Percentiles rank a stretch among this genome's conserved stretches.
Evolutionary conservation across 1,140 invertebrate species (phyloP).

Genomic region (Ephestia elutella): DNA sequence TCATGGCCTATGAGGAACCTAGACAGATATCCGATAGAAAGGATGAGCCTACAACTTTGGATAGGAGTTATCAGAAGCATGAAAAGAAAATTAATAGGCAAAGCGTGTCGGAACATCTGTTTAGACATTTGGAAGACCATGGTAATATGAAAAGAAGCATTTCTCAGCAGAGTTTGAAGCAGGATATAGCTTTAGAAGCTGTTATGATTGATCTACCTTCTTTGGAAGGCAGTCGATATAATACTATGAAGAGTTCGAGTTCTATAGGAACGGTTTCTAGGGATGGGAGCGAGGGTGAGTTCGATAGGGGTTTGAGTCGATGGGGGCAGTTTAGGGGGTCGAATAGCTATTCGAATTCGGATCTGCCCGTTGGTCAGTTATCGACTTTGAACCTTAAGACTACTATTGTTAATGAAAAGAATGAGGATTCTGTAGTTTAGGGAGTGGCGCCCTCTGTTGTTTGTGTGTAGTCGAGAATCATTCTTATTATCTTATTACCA

Average conservation of each 20-base stretch:
- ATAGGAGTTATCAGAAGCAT: slow-evolving; percentile 14
- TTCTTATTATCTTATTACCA: no score
- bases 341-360: slow-evolving; percentile 51
- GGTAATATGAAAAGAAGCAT: slow-evolving; percentile 44
- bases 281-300: slow-evolving; percentile 23
- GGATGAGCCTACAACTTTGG: slow-evolving; percentile 28
- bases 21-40: slow-evolving; percentile 33
- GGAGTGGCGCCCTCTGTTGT: neutral
- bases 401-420: slow-evolving; percentile 22
- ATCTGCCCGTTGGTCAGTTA: slow-evolving; percentile 52
- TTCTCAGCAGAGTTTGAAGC: slow-evolving; percentile 57
- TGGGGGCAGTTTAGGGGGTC: slow-evolving; percentile 58
- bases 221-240: slow-evolving; percentile 36
- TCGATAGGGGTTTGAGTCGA: slow-evolving; percentile 23
- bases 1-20: slow-evolving; percentile 55
- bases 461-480: no score
- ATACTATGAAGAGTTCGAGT: slow-evolving; percentile 38
- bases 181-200: slow-evolving; percentile 54
- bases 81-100: slow-evolving; percentile 45
- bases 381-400: slow-evolving; percentile 54
- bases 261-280: slow-evolving; percentile 28
- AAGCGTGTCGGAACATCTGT: slow-evolving; percentile 48
- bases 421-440: slow-evolving; percentile 47
- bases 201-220: slow-evolving; percentile 62
- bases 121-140: slow-evolving; percentile 28